Evolutionary conservation across 2,113 vertebrate species (phyloP), one percentile per base, ranked within the genome.

Genomic region (Indri indri): DNA sequence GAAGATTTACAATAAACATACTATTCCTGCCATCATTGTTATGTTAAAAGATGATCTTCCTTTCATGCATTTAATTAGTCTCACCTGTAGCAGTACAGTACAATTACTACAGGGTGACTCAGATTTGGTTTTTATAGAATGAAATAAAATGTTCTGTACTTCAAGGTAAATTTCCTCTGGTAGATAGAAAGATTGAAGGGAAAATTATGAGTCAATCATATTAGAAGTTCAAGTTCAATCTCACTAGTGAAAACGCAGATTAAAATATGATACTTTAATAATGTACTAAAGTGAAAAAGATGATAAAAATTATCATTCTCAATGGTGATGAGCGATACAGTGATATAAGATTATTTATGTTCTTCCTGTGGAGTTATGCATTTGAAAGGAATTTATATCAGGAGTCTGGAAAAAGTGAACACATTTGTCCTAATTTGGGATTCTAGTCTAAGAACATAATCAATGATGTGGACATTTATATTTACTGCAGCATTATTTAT

Each of bases 1-100:
- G 59, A 91, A 83, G 54, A 59, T 76, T 93, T 93, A 88, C 95
- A 95, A 90, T 84, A 81, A 94, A 16, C 6, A 45, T 25, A 50
- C 34, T 63, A 50, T 74, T 47, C 20, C 47, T 61, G 4, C 47
- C 40, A 12, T n/a, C 13, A 88, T 47, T 74, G 45, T 61, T 86
- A 74, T 71, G 45, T 27, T 91, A 42, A 63, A 27, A 68, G 20
- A 17, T 86, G 27, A 54, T 32, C 59, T 80, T 61, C 59, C 68
- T 61, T 81, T 37, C 88, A 90, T 2, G 50, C 13, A 63, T 37
- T 95, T 86, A 77, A 59, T 61, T 82, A 70, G 30, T 90, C 34
- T 95, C 66, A 25, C 54, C 20, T 65, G 1, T 45, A 66, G 40
- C 71, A 17, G 13, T 45, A 42, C 18, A 61, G 61, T 40, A n/a